Conservation (phyloP, 2,113 vertebrate genomes). For the Peromyscus polionotus region DNA sequence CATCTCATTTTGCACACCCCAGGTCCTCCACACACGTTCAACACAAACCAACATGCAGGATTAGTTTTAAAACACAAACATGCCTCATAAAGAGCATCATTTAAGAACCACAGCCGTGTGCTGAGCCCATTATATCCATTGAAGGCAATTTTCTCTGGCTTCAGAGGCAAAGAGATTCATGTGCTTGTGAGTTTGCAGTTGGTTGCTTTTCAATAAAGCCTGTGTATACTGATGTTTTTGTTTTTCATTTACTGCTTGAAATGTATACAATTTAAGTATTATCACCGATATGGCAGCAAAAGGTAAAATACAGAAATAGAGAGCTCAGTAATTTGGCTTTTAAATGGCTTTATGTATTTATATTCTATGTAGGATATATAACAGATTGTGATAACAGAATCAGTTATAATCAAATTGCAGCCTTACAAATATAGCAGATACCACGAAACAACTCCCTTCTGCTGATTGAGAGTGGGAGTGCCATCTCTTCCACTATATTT, state of each 20-base stretch:
- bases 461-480: constrained; percentile 57
- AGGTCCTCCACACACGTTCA: neutral
- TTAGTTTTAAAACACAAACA: constrained; percentile 22
- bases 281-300: constrained; percentile 77
- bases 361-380: constrained; percentile 65
- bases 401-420: constrained; percentile 80
- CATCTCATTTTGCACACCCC: neutral
- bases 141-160: constrained; percentile 53
- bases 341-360: constrained; percentile 78
- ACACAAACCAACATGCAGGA: neutral
- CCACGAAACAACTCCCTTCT: constrained; percentile 58
- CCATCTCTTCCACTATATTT: neutral
- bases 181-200: constrained; percentile 74
- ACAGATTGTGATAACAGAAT: constrained; percentile 80
- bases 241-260: constrained; percentile 80
- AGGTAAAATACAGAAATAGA: constrained; percentile 82
- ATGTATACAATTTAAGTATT: constrained; percentile 77
- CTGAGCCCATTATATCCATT: neutral
- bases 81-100: neutral
- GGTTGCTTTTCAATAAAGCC: constrained; percentile 78
- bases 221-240: constrained; percentile 67
- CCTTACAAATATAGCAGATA: constrained; percentile 74
- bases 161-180: constrained; percentile 72
- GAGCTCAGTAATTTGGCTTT: constrained; percentile 79
- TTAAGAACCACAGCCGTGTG: neutral